Conservation (phyloP, 2,113 vertebrate genomes). For the Corythornis madagascariensis region DNA sequence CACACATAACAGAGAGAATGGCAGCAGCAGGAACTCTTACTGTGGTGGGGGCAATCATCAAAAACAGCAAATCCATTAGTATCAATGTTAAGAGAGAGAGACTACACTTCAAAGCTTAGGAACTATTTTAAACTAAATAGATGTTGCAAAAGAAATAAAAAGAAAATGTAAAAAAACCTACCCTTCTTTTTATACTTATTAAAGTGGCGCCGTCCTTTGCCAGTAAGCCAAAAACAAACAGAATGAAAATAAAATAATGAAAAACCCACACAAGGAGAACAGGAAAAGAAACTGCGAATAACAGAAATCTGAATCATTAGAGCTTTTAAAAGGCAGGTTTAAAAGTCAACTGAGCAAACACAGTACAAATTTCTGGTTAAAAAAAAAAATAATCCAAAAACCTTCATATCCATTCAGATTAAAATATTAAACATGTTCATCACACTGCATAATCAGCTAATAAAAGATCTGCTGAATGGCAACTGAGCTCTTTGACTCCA, state of each 20-base stretch:
- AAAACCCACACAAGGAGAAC: slow-evolving; percentile 47
- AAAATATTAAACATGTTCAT: too few relatives aligned
- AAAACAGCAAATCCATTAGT: slow-evolving; percentile 30
- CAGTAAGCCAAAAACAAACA: slow-evolving; percentile 69
- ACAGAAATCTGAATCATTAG: slow-evolving; percentile 51
- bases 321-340: slow-evolving; percentile 35
- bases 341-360: slow-evolving; percentile 42
- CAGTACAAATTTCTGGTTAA: background rate
- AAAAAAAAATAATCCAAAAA: background rate
- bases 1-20: slow-evolving; percentile 5
- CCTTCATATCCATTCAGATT: too few relatives aligned
- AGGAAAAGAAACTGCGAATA: slow-evolving; percentile 29
- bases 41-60: background rate
- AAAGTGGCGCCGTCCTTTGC: slow-evolving; percentile 74
- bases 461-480: too few relatives aligned
- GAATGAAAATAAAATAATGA: slow-evolving; percentile 67
- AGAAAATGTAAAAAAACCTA: slow-evolving; percentile 54
- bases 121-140: slow-evolving; percentile 43
- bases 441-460: too few relatives aligned
- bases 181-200: slow-evolving; percentile 74
- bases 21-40: background rate
- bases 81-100: slow-evolving; percentile 2
- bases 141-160: slow-evolving; percentile 53
- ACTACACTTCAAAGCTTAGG: slow-evolving; percentile 23
- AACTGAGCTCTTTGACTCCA: too few relatives aligned